Percentiles rank a stretch among this genome's conserved stretches.
Evolutionary conservation across 2,797 vertebrate genomes (phyloP).

Genomic region (Rhyacichthys aspro): DNA sequence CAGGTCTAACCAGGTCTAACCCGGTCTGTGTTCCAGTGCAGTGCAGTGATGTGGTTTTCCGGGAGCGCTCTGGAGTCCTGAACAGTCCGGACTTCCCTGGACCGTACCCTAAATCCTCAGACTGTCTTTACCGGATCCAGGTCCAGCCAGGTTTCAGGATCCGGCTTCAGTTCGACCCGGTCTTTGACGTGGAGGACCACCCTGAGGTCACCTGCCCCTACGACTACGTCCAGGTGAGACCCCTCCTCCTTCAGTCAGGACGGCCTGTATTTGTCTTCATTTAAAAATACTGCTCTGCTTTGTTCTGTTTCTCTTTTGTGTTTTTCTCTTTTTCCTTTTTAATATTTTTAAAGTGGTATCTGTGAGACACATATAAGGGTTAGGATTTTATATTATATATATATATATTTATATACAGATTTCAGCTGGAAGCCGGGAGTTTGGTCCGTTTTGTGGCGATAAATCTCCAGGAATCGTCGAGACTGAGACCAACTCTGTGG

Average conservation of each 20-base stretch:
- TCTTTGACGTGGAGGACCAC: slow-evolving; percentile 93
- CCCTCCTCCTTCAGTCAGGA: neutral
- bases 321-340: too few species aligned
- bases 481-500: slow-evolving; percentile 80
- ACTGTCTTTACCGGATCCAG: slow-evolving; percentile 87
- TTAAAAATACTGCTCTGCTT: too few species aligned
- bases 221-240: slow-evolving; percentile 88
- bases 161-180: slow-evolving; percentile 86
- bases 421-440: slow-evolving; percentile 74
- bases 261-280: neutral
- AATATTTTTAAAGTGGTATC: too few species aligned
- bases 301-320: too few species aligned
- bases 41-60: slow-evolving; percentile 89
- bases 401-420: too few species aligned
- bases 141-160: slow-evolving; percentile 89
- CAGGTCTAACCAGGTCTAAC: neutral
- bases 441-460: slow-evolving; percentile 90
- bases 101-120: slow-evolving; percentile 92
- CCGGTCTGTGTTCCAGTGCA: slow-evolving; percentile 80
- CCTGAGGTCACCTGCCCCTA: slow-evolving; percentile 92
- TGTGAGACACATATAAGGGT: too few species aligned
- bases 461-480: slow-evolving; percentile 84
- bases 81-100: slow-evolving; percentile 88
- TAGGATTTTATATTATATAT: too few species aligned
- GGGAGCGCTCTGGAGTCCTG: slow-evolving; percentile 84